Percentiles rank a stretch among this genome's conserved stretches.
Conservation (phyloP, 2,797 vertebrate genomes). For the Acrossocheilus fasciatus region DNA sequence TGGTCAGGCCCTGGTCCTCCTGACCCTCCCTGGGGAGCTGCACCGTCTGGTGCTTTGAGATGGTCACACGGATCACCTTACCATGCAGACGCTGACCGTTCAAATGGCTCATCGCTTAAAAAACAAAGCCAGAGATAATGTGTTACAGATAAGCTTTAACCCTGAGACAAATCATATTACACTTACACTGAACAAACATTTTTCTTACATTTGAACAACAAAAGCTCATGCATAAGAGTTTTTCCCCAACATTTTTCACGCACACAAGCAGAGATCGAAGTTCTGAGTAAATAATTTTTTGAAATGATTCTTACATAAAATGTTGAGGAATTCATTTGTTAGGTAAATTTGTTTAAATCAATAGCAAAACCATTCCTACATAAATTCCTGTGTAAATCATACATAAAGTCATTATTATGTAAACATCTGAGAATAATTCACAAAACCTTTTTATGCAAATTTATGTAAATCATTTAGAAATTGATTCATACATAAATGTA, state of each 20-base stretch:
- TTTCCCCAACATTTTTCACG: background rate
- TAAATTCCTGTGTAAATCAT: background rate
- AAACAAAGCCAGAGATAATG: slow-evolving; percentile 14
- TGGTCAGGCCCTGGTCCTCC: slow-evolving; percentile 86
- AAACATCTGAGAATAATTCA: background rate
- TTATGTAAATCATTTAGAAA: background rate
- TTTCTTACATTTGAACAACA: background rate
- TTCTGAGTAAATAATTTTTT: background rate
- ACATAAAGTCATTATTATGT: background rate
- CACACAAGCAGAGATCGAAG: background rate
- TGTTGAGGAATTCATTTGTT: background rate
- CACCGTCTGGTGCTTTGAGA: slow-evolving; percentile 87
- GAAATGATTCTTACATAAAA: background rate
- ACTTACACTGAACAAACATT: background rate
- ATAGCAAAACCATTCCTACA: background rate
- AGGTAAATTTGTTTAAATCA: background rate
- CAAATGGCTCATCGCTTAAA: slow-evolving; percentile 86
- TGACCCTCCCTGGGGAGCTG: slow-evolving; percentile 86
- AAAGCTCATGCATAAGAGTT: background rate
- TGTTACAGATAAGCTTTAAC: slow-evolving; percentile 5
- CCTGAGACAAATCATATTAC: background rate
- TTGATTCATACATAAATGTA: background rate
- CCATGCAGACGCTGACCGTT: slow-evolving; percentile 91
- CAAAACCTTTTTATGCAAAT: background rate
- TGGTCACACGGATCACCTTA: slow-evolving; percentile 82